Evolutionary conservation across 2,888 invertebrate genomes (phyloP).

Genomic region (Nezara viridula): DNA sequence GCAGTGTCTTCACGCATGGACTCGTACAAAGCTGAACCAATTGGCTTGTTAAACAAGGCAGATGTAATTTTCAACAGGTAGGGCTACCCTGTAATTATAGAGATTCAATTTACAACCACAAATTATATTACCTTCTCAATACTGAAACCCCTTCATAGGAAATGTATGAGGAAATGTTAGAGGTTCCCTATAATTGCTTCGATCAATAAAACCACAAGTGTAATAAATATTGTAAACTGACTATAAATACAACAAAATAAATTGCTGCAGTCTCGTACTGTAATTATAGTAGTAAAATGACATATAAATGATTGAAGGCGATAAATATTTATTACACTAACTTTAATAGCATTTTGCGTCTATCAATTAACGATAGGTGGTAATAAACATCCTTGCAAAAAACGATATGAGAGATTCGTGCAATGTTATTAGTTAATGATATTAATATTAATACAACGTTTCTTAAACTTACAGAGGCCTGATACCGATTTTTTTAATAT

Average conservation of each 20-base stretch:
- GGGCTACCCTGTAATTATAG: not conserved
- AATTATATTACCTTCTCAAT: not conserved
- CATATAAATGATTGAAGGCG: not conserved
- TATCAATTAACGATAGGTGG: not conserved
- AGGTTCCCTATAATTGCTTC: not conserved
- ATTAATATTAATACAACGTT: too few species aligned
- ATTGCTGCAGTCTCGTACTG: not conserved
- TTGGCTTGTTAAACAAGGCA: not conserved
- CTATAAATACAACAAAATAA: not conserved
- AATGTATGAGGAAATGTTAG: not conserved
- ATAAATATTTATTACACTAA: not conserved
- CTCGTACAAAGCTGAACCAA: not conserved
- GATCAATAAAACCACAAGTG: not conserved
- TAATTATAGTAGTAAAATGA: not conserved
- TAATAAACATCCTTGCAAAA: not conserved
- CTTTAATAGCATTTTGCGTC: not conserved
- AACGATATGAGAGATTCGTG: not conserved
- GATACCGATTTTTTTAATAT: too few species aligned
- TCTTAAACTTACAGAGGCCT: too few species aligned
- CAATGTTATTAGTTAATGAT: not conserved
- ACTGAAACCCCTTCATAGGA: not conserved
- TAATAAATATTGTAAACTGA: not conserved
- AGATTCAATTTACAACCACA: constrained; percentile 20
- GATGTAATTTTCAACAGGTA: constrained; percentile 13
- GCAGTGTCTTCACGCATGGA: not conserved